Conservation (phyloP, 2,888 invertebrate genomes). For the Drosophila buzzatii region DNA sequence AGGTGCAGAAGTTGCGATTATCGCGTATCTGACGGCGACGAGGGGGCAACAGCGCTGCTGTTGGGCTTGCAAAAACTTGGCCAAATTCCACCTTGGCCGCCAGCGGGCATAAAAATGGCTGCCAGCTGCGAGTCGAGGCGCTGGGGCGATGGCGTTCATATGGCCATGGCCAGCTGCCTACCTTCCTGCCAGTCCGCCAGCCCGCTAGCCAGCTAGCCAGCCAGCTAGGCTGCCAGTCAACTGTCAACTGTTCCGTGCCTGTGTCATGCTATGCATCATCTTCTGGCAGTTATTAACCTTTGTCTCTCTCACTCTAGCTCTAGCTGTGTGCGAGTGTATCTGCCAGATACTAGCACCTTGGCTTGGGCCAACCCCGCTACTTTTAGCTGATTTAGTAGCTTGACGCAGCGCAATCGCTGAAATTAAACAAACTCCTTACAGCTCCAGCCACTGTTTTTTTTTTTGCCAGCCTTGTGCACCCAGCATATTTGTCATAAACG, state of each 20-base stretch:
- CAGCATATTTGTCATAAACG: conserved; percentile 38
- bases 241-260: conserved; percentile 74
- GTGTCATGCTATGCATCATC: conserved; percentile 80
- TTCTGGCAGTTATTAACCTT: conserved; percentile 81
- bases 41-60: conserved; percentile 5
- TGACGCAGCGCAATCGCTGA: conserved; percentile 53
- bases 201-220: conserved; percentile 20
- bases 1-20: conserved; percentile 80
- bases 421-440: conserved; percentile 61
- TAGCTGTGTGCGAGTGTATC: conserved; percentile 32
- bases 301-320: conserved; percentile 33
- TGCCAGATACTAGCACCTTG: conserved; percentile 45
- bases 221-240: conserved; percentile 67
- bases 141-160: conserved; percentile 50
- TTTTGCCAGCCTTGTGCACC: conserved; percentile 29
- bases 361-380: conserved; percentile 39
- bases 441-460: conserved; percentile 4
- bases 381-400: conserved; percentile 65
- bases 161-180: conserved; percentile 50
- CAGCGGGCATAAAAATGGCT: conserved; percentile 77
- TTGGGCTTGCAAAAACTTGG: conserved; percentile 56
- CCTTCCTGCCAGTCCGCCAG: neutral
- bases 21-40: conserved; percentile 55
- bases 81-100: conserved; percentile 68
- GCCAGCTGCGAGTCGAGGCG: conserved; percentile 67